phyloP scores from a whole-genome alignment of 2,797 vertebrate genomes.

The Mycteria americana region DNA sequence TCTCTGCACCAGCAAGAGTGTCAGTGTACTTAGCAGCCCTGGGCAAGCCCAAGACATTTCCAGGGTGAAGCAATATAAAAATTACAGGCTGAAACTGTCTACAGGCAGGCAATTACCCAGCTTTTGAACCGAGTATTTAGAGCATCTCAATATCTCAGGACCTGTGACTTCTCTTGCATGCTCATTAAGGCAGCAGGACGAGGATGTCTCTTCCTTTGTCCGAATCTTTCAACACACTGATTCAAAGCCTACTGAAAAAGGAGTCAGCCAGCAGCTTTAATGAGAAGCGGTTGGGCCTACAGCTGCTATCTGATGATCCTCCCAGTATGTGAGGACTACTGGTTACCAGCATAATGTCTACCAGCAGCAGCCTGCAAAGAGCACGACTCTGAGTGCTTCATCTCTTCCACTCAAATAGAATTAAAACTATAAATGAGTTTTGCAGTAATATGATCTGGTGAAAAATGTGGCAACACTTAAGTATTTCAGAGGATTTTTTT shows the following conservation, averaged over 20 bases:
- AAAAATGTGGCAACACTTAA: neutral
- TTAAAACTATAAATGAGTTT: neutral
- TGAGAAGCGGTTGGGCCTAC: neutral
- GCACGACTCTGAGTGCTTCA: neutral
- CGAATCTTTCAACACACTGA: neutral
- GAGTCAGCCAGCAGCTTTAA: neutral
- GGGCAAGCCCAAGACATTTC: neutral
- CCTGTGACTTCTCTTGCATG: neutral
- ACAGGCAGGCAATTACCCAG: neutral
- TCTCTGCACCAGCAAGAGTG: neutral
- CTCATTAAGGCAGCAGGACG: neutral
- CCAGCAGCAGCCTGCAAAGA: neutral
- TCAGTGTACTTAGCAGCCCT: neutral
- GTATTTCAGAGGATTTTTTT: neutral
- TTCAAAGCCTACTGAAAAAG: neutral
- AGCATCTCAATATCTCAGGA: neutral
- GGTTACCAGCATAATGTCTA: neutral
- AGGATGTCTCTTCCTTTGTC: neutral
- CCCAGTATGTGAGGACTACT: neutral
- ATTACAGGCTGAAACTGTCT: neutral
- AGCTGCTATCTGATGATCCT: neutral
- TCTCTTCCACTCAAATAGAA: neutral
- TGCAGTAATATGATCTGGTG: neutral
- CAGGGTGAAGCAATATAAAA: neutral
- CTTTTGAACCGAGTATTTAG: neutral